Evolutionary conservation across 2,888 invertebrate species (phyloP).

Genomic region (Perizoma affinitatum): DNA sequence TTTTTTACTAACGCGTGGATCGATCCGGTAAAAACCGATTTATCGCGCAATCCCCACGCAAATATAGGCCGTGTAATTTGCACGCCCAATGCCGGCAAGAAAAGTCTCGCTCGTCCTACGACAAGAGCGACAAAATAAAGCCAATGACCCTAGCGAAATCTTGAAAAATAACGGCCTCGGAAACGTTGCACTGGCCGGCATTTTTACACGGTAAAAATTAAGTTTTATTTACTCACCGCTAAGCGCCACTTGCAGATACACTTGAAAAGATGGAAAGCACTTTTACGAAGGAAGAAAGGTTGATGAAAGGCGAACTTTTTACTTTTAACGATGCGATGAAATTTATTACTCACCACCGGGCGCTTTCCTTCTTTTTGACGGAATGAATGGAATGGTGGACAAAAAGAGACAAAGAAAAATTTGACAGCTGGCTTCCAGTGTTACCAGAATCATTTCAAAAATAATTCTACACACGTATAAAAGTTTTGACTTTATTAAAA

Average conservation of each 20-base stretch:
- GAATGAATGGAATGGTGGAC: slow-evolving; percentile 52
- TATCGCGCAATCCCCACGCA: slow-evolving; percentile 45
- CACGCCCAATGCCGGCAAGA: slow-evolving; percentile 52
- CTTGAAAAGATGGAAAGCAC: slow-evolving; percentile 34
- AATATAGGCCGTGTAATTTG: slow-evolving; percentile 49
- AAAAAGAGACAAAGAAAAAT: slow-evolving; percentile 42
- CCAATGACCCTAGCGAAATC: slow-evolving; percentile 76
- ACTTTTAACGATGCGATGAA: slow-evolving; percentile 41
- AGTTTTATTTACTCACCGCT: slow-evolving; percentile 29
- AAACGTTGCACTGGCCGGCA: slow-evolving; percentile 42
- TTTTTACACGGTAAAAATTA: slow-evolving; percentile 25
- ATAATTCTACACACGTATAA: background rate
- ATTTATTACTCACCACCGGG: slow-evolving; percentile 69
- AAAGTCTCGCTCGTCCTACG: slow-evolving; percentile 51
- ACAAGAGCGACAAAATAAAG: slow-evolving; percentile 53
- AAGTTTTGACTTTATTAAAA: too few relatives aligned
- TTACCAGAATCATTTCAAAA: slow-evolving; percentile 35
- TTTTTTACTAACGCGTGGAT: slow-evolving; percentile 29
- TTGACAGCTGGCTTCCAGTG: slow-evolving; percentile 29
- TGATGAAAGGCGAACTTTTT: slow-evolving; percentile 29
- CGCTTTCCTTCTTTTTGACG: slow-evolving; percentile 65
- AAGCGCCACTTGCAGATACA: slow-evolving; percentile 31
- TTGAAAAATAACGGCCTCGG: slow-evolving; percentile 78
- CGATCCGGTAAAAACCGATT: slow-evolving; percentile 47
- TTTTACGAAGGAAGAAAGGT: slow-evolving; percentile 29